phyloP scores from a whole-genome alignment of 2,797 vertebrate genomes.

The Leptatherina wallacei region DNA sequence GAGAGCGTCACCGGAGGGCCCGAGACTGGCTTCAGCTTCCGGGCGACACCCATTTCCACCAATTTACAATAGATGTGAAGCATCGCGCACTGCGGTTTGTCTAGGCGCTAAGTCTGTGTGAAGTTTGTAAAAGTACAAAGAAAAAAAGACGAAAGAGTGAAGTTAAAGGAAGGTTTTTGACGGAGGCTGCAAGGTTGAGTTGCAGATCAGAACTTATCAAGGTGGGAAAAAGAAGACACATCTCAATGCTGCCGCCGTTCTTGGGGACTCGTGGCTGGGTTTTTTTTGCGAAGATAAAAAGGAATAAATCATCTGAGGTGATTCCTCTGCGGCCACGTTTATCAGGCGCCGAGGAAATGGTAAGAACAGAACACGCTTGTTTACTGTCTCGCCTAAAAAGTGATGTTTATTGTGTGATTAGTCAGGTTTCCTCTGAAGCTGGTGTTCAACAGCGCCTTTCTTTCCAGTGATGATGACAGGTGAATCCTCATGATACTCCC shows the following conservation, averaged over 20 bases:
- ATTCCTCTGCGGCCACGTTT: constrained; percentile 48
- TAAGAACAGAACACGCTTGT: constrained; percentile 48
- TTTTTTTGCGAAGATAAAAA: constrained; percentile 44
- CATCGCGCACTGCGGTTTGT: constrained; percentile 1
- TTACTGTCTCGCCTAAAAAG: constrained; percentile 34
- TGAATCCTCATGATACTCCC: constrained; percentile 26
- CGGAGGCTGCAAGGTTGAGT: constrained; percentile 15
- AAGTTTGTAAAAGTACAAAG: constrained; percentile 29
- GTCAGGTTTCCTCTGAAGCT: constrained; percentile 48
- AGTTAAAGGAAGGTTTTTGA: constrained; percentile 7
- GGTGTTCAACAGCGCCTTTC: constrained; percentile 23
- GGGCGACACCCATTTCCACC: constrained; percentile 5
- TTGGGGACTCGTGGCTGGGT: constrained; percentile 5
- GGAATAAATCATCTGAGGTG: constrained; percentile 64
- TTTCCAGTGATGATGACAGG: constrained; percentile 33
- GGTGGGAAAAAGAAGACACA: constrained; percentile 14
- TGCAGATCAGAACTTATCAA: constrained; percentile 22
- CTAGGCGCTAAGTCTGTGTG: constrained; percentile 6
- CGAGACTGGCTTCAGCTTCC: constrained; percentile 3
- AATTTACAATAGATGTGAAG: constrained; percentile 21
- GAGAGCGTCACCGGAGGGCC: constrained; percentile 22
- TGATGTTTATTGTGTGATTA: constrained; percentile 15
- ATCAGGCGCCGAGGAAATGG: constrained; percentile 31
- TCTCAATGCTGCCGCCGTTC: neutral
- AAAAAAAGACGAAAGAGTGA: constrained; percentile 21